A percentile compares a stretch with the other conserved stretches of the same genome.
Conservation (phyloP, 2,113 vertebrate species). For the Seriola rivoliana region DNA sequence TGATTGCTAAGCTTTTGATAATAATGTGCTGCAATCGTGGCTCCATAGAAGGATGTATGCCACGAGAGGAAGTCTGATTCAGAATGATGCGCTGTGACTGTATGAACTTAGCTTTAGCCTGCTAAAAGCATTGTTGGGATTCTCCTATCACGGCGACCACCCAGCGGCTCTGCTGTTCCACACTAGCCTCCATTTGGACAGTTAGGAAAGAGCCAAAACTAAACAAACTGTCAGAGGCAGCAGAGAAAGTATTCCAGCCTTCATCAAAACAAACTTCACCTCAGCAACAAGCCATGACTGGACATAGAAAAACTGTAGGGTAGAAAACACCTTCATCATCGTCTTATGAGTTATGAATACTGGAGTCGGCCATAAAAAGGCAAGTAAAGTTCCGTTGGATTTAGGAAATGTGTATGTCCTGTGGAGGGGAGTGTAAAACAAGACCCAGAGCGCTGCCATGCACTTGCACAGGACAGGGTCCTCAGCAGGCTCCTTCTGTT, state of each 20-base stretch:
- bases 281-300: constrained; percentile 51
- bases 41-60: constrained; percentile 33
- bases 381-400: constrained; percentile 20
- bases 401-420: constrained; percentile 7
- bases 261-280: constrained; percentile 55
- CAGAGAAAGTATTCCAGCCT: constrained; percentile 38
- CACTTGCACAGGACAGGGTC: constrained; percentile 58
- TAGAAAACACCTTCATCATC: constrained; percentile 11
- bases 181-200: constrained; percentile 38
- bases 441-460: constrained; percentile 39
- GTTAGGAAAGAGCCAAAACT: constrained; percentile 23
- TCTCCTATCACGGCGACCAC: constrained; percentile 35
- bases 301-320: constrained; percentile 16
- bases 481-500: constrained; percentile 69
- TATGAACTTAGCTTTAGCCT: constrained; percentile 1
- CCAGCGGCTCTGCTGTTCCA: constrained; percentile 23
- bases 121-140: constrained; percentile 10
- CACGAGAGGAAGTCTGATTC: constrained; percentile 17
- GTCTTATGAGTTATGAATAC: constrained; percentile 19
- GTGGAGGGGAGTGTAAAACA: constrained; percentile 19
- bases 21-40: constrained; percentile 35
- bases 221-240: constrained; percentile 57
- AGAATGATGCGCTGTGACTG: constrained; percentile 18
- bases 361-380: constrained; percentile 2
- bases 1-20: constrained; percentile 44